A percentile compares a stretch with the other conserved stretches of the same genome.
phyloP scores from a whole-genome alignment of 2,888 invertebrate species.

The Ramazzottius varieornatus region DNA sequence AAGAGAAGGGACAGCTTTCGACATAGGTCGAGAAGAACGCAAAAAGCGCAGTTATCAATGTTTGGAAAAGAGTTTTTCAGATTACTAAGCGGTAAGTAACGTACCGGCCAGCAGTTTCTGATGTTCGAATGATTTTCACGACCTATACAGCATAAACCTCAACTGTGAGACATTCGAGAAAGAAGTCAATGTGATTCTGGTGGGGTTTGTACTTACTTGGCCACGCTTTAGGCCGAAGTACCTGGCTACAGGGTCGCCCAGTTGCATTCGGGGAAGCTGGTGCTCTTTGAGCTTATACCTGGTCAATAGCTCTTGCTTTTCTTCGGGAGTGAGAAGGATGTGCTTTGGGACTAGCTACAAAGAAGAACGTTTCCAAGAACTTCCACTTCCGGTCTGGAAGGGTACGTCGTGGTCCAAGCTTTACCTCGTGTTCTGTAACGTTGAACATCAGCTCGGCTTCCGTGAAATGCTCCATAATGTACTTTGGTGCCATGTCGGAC shows the following conservation, averaged over 20 bases:
- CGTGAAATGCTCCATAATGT: conserved; percentile 63
- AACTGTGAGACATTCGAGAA: conserved; percentile 6
- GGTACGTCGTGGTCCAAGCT: background rate
- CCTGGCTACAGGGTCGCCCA: conserved; percentile 87
- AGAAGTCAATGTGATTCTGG: conserved; percentile 6
- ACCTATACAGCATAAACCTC: conserved; percentile 31
- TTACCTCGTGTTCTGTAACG: conserved; percentile 72
- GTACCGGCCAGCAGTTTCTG: conserved; percentile 91
- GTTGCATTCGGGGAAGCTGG: conserved; percentile 94
- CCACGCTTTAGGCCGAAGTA: conserved; percentile 95
- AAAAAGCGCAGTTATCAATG: background rate
- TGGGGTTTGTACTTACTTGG: conserved; percentile 54
- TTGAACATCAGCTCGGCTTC: conserved; percentile 73
- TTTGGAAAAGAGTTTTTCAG: conserved; percentile 7
- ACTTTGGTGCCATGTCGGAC: conserved; percentile 95
- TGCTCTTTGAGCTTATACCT: conserved; percentile 95
- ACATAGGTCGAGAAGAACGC: background rate
- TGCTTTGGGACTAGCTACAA: conserved; percentile 72
- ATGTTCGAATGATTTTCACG: conserved; percentile 87
- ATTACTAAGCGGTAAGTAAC: conserved; percentile 78
- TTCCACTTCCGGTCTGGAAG: background rate
- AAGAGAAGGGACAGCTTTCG: too few species aligned
- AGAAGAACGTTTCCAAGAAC: background rate
- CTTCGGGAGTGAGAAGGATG: conserved; percentile 88
- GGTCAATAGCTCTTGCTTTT: conserved; percentile 75